Conservation (phyloP, 2,113 vertebrate species). For the Notarius lentiginosus region DNA sequence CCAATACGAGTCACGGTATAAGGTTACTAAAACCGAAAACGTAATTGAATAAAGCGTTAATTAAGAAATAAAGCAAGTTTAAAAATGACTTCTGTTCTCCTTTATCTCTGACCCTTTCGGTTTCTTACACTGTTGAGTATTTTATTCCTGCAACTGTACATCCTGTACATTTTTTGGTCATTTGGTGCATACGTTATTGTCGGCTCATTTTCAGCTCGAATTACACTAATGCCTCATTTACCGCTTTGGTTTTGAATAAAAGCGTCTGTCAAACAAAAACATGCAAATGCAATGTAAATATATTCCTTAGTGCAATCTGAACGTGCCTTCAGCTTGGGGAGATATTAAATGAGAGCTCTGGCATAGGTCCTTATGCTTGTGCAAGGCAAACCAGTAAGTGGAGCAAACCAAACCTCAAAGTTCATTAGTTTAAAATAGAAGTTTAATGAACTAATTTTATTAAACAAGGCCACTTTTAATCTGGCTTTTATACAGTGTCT, state of each 20-base stretch:
- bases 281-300: slow-evolving; percentile 2
- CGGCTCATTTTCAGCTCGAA: background rate
- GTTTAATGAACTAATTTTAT: background rate
- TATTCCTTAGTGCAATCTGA: background rate
- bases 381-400: background rate
- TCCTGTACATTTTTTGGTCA: background rate
- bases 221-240: background rate
- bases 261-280: background rate
- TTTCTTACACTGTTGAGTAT: no score
- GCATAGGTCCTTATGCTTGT: background rate
- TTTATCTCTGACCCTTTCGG: background rate
- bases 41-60: no score
- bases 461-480: background rate
- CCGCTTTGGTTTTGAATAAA: slow-evolving; percentile 12
- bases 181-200: background rate
- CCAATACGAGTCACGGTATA: no score
- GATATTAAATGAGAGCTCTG: background rate
- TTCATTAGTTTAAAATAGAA: background rate
- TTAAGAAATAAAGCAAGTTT: no score
- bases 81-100: no score
- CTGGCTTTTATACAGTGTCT: background rate
- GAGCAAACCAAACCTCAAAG: background rate
- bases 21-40: no score
- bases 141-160: background rate
- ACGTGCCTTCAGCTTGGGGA: background rate